A percentile compares a stretch with the other conserved stretches of the same genome.
Evolutionary conservation across 2,113 vertebrate genomes (phyloP).

Genomic region (Megaceryle maxima): DNA sequence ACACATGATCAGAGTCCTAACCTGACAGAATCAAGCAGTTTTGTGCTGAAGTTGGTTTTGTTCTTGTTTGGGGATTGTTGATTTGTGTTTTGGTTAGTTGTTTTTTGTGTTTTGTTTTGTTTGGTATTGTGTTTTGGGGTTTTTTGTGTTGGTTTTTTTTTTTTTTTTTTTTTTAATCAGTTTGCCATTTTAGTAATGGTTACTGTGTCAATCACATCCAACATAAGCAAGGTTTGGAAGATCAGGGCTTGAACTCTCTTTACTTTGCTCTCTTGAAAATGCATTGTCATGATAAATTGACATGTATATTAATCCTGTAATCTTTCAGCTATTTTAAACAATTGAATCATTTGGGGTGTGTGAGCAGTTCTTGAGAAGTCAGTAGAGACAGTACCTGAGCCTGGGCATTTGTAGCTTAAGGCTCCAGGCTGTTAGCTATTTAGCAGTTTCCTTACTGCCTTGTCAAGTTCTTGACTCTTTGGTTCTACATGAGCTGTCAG

Average conservation of each 20-base stretch:
- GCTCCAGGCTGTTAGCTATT: neutral
- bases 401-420: neutral
- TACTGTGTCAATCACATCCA: neutral
- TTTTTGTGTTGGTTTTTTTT: neutral
- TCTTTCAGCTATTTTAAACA: neutral
- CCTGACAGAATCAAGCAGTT: neutral
- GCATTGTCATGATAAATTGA: neutral
- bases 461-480: neutral
- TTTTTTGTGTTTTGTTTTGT: neutral
- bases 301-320: neutral
- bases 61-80: neutral
- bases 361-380: neutral
- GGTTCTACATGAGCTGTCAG: neutral
- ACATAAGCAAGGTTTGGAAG: neutral
- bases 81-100: neutral
- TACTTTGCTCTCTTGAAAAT: neutral
- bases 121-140: neutral
- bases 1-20: neutral
- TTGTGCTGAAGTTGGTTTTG: neutral
- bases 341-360: neutral
- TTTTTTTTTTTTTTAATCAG: neutral
- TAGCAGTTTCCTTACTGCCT: neutral
- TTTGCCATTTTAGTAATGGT: neutral
- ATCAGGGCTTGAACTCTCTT: neutral
- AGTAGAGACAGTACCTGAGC: neutral